Conservation (phyloP, 2,113 vertebrate species). For the Cryptotis parvus region DNA sequence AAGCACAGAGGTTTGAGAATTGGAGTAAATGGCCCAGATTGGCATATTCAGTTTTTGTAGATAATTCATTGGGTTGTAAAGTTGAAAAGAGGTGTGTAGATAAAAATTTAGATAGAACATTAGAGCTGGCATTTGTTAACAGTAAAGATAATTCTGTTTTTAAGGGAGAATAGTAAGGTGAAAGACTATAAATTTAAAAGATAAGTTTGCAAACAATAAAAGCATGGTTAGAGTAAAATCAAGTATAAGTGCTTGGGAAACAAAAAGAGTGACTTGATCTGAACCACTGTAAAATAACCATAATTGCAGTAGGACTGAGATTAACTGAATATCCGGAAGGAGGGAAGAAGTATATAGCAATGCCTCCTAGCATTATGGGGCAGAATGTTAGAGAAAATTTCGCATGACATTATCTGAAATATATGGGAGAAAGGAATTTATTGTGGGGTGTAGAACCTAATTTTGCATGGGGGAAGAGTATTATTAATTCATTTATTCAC, state of each 20-base stretch:
- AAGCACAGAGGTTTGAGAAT: not conserved
- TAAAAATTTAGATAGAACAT: not conserved
- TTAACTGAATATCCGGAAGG: not conserved
- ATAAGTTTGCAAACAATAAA: not conserved
- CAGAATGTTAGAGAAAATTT: not conserved
- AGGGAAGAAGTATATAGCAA: not conserved
- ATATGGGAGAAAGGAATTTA: not conserved
- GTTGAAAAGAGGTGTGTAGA: not conserved
- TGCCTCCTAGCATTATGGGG: not conserved
- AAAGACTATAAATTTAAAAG: not conserved
- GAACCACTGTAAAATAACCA: not conserved
- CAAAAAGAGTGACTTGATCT: not conserved
- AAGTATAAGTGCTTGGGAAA: not conserved
- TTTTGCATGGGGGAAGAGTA: constrained; percentile 19
- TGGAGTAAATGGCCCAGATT: not conserved
- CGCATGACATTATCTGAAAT: not conserved
- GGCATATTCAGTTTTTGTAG: not conserved
- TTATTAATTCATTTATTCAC: not conserved
- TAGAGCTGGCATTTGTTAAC: not conserved
- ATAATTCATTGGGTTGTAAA: not conserved
- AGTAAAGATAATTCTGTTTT: not conserved
- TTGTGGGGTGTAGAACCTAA: constrained; percentile 8
- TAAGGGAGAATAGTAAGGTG: not conserved
- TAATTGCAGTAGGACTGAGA: too few relatives aligned
- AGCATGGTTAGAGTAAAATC: not conserved